Conservation (phyloP, 2,888 invertebrate species). For the Eupithecia centaureata region DNA sequence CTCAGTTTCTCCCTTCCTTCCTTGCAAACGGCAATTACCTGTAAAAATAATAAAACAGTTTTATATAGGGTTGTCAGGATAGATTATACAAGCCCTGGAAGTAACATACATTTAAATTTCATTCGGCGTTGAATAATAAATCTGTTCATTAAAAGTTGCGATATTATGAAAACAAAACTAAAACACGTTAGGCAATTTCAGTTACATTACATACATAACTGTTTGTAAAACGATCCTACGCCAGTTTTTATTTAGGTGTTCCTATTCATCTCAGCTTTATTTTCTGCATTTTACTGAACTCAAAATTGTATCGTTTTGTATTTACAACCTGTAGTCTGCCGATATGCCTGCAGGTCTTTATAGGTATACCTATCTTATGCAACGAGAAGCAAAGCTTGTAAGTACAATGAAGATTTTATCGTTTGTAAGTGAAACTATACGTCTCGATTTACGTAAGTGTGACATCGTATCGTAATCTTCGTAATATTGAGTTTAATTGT, state of each 20-base stretch:
- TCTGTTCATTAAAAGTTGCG: not conserved
- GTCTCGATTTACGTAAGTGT: constrained; percentile 28
- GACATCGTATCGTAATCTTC: constrained; percentile 16
- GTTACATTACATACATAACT: not conserved
- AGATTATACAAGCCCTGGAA: not conserved
- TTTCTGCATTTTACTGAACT: not conserved
- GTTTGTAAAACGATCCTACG: not conserved
- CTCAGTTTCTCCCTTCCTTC: constrained; percentile 22
- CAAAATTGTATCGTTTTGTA: not conserved
- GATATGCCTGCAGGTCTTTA: constrained; percentile 12
- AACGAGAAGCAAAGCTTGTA: constrained; percentile 19
- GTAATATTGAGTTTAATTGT: not conserved
- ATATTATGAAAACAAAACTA: not conserved
- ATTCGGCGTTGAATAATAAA: not conserved
- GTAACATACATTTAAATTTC: not conserved
- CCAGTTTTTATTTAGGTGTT: not conserved
- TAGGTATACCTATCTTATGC: constrained; percentile 19
- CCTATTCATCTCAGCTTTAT: not conserved
- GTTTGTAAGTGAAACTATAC: constrained; percentile 23
- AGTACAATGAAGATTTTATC: constrained; percentile 32
- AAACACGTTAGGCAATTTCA: not conserved
- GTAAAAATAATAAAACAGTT: constrained; percentile 50
- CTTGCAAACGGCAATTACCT: constrained; percentile 52
- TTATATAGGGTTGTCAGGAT: not conserved
- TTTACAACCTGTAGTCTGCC: not conserved